A percentile compares a stretch with the other conserved stretches of the same genome.
These are phyloP conservation scores for Amblyjoppa proteus DNA, from an alignment of 2,888 invertebrate species.

Conservation along the genomic window DNA sequence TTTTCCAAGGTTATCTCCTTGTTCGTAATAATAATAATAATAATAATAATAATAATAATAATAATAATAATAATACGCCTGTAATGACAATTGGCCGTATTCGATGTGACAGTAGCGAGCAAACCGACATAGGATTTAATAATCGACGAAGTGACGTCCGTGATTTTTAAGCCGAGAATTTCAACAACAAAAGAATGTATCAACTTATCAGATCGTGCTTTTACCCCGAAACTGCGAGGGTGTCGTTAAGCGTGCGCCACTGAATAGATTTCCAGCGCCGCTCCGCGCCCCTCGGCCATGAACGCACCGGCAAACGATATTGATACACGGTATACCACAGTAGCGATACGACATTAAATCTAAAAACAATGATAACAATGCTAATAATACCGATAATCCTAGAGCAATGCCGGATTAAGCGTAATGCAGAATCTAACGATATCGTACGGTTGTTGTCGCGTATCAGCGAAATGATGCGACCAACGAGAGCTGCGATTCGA, in stretches of 20 bases:
- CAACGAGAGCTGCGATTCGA: neutral
- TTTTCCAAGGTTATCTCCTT: too few species aligned
- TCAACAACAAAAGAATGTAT: too few species aligned
- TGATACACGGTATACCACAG: constrained; percentile 28
- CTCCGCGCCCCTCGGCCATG: neutral
- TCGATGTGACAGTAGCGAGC: neutral
- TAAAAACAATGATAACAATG: constrained; percentile 11
- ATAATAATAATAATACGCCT: neutral
- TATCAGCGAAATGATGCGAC: constrained; percentile 1
- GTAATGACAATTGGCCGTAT: constrained; percentile 7
- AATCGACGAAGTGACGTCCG: neutral
- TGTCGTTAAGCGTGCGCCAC: neutral
- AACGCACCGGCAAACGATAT: constrained; percentile 27
- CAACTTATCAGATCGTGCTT: constrained; percentile 4
- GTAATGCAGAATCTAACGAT: constrained; percentile 27
- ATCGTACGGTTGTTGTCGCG: constrained; percentile 40
- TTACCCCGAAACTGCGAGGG: constrained; percentile 24
- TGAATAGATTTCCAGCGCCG: constrained; percentile 48
- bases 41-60: neutral
- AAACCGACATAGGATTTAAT: too few species aligned
- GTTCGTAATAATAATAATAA: neutral
- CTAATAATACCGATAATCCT: constrained; percentile 20
- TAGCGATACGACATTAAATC: constrained; percentile 22
- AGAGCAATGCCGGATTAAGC: constrained; percentile 45
- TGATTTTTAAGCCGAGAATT: neutral